These are phyloP conservation scores for Oncorhynchus clarkii DNA, from an alignment of 2,113 vertebrate species.

Conservation along the genomic window DNA sequence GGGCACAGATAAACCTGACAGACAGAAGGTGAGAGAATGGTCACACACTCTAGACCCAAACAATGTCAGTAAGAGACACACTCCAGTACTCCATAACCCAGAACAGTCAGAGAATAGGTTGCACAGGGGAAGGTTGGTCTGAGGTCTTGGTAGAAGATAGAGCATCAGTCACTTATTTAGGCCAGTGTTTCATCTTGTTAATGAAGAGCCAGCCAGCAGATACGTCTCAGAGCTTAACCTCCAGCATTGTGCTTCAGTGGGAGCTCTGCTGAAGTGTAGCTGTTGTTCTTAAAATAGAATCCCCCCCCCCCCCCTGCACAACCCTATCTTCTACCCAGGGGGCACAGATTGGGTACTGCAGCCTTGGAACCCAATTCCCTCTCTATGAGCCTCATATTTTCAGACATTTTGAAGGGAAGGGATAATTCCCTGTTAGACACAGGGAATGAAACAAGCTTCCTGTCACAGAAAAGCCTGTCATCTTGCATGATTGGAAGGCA, in stretches of 20 bases:
- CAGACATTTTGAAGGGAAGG: neutral
- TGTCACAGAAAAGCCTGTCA: neutral
- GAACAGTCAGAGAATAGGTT: neutral
- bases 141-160: too few relatives aligned
- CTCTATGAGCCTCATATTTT: neutral
- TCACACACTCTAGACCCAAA: slow-evolving; percentile 3
- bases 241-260: too few relatives aligned
- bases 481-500: neutral
- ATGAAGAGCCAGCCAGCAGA: neutral
- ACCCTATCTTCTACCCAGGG: neutral
- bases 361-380: neutral
- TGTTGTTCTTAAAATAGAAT: slow-evolving; percentile 1
- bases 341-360: neutral
- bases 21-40: slow-evolving; percentile 60
- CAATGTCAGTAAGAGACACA: neutral
- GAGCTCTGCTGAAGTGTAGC: too few relatives aligned
- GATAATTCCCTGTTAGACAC: neutral
- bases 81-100: neutral
- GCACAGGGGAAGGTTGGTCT: too few relatives aligned
- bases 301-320: neutral
- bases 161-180: too few relatives aligned
- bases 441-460: neutral
- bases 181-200: too few relatives aligned
- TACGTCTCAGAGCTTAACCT: neutral
- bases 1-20: slow-evolving; percentile 72